A percentile compares a stretch with the other conserved stretches of the same genome.
Evolutionary conservation across 2,797 vertebrate species (phyloP).

Genomic region (Sebastes iracundus): DNA sequence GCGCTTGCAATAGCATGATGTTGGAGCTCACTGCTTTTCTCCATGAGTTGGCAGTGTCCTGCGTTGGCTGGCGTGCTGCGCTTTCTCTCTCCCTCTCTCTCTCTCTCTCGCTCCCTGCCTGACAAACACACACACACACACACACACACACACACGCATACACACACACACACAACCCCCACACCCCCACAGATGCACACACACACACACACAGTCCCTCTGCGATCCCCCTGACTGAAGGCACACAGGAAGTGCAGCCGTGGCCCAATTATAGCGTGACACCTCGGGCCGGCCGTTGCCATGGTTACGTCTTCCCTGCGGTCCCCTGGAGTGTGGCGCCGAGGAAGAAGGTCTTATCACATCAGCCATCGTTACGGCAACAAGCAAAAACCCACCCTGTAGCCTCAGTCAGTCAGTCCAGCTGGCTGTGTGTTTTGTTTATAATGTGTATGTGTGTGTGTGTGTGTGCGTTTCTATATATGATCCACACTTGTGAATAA

Average conservation of each 20-base stretch:
- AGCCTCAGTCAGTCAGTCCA: slow-evolving; percentile 56
- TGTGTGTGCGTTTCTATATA: slow-evolving; percentile 25
- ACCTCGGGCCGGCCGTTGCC: slow-evolving; percentile 90
- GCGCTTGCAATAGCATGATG: slow-evolving; percentile 72
- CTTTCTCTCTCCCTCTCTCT: slow-evolving; percentile 59
- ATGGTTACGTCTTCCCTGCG: slow-evolving; percentile 90
- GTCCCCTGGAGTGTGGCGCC: slow-evolving; percentile 88
- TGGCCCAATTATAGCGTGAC: slow-evolving; percentile 91
- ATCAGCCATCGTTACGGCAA: slow-evolving; percentile 90
- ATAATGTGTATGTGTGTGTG: slow-evolving; percentile 47
- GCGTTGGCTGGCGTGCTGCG: slow-evolving; percentile 79
- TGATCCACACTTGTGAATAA: slow-evolving; percentile 55
- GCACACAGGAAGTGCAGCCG: slow-evolving; percentile 87
- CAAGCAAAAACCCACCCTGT: slow-evolving; percentile 73
- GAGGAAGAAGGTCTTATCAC: slow-evolving; percentile 89
- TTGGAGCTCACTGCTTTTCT: slow-evolving; percentile 78
- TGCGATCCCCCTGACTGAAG: slow-evolving; percentile 82
- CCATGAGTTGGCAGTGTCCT: slow-evolving; percentile 82
- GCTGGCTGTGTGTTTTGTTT: slow-evolving; percentile 61
- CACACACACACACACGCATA: slow-evolving; percentile 31
- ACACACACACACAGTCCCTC: slow-evolving; percentile 70
- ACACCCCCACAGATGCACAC: slow-evolving; percentile 23
- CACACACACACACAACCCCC: slow-evolving; percentile 43
- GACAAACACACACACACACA: slow-evolving; percentile 70
- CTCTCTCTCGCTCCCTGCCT: slow-evolving; percentile 69